These are phyloP conservation scores for Drosophila biarmipes DNA, from an alignment of 1,140 invertebrate species.

Conservation along the genomic window DNA sequence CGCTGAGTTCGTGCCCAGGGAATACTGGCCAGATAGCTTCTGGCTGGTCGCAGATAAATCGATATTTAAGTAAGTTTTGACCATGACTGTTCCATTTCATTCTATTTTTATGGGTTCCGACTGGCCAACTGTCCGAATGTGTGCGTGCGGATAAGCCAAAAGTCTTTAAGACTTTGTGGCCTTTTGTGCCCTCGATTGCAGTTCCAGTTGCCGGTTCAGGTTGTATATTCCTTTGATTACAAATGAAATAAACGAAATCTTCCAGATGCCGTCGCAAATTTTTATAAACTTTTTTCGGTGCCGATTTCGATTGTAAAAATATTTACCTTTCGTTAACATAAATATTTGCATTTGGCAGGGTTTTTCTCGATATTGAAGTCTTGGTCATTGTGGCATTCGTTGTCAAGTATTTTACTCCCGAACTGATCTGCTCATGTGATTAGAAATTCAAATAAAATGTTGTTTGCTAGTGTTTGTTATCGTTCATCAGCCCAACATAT, in stretches of 20 bases:
- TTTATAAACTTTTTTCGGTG: slow-evolving; percentile 71
- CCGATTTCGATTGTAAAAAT: slow-evolving; percentile 73
- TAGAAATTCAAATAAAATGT: neutral
- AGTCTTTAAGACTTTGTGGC: slow-evolving; percentile 63
- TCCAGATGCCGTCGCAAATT: slow-evolving; percentile 71
- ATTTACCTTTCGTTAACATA: slow-evolving; percentile 72
- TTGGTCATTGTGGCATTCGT: neutral
- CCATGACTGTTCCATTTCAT: slow-evolving; percentile 64
- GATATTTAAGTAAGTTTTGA: slow-evolving; percentile 76
- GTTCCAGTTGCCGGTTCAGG: slow-evolving; percentile 30
- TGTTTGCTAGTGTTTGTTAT: slow-evolving; percentile 2
- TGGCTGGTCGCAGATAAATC: slow-evolving; percentile 56
- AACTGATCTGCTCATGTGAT: slow-evolving; percentile 7
- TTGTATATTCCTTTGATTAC: slow-evolving; percentile 71
- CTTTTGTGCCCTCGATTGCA: slow-evolving; percentile 49
- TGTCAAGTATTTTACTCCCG: neutral
- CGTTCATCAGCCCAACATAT: neutral
- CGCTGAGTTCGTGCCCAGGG: slow-evolving; percentile 1
- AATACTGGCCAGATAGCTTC: slow-evolving; percentile 48
- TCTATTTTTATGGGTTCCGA: slow-evolving; percentile 51
- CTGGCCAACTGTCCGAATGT: slow-evolving; percentile 6
- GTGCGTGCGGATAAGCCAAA: slow-evolving; percentile 30
- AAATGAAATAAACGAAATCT: slow-evolving; percentile 81
- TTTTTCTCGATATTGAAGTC: slow-evolving; percentile 13
- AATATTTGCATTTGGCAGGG: slow-evolving; percentile 63